These are phyloP conservation scores for Heliconius ismenius DNA, from an alignment of 2,888 invertebrate genomes.

Conservation along the genomic window DNA sequence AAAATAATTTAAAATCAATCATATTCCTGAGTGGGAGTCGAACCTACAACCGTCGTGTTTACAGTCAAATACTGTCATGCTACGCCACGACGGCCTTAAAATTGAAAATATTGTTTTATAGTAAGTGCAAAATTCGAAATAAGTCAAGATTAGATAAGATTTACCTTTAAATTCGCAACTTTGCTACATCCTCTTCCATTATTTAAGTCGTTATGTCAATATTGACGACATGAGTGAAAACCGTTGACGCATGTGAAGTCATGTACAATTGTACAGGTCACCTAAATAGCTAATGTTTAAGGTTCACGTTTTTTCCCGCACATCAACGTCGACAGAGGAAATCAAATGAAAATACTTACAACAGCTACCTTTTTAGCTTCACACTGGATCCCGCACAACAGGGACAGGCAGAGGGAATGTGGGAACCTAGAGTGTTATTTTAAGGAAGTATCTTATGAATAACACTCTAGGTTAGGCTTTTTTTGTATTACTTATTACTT, in stretches of 20 bases:
- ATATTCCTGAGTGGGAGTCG: too few relatives aligned
- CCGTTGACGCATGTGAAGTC: conserved; percentile 12
- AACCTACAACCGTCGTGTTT: too few relatives aligned
- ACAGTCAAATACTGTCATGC: too few relatives aligned
- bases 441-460: too few relatives aligned
- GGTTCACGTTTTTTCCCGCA: too few relatives aligned
- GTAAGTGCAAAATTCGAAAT: not conserved
- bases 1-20: too few relatives aligned
- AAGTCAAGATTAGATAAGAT: conserved; percentile 9
- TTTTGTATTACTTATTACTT: too few relatives aligned
- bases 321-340: not conserved
- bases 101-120: too few relatives aligned
- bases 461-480: too few relatives aligned
- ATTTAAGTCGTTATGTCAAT: conserved; percentile 5
- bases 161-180: conserved; percentile 1
- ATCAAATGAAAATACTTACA: too few relatives aligned
- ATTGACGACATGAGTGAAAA: conserved; percentile 15
- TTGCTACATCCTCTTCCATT: conserved; percentile 16
- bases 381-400: not conserved
- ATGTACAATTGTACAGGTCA: not conserved
- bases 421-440: not conserved
- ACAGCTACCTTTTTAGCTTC: not conserved
- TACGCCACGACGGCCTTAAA: too few relatives aligned
- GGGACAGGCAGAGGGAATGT: not conserved
- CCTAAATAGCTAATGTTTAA: not conserved